Conservation (phyloP, 2,888 invertebrate genomes). For the Poecilus cupreus region DNA sequence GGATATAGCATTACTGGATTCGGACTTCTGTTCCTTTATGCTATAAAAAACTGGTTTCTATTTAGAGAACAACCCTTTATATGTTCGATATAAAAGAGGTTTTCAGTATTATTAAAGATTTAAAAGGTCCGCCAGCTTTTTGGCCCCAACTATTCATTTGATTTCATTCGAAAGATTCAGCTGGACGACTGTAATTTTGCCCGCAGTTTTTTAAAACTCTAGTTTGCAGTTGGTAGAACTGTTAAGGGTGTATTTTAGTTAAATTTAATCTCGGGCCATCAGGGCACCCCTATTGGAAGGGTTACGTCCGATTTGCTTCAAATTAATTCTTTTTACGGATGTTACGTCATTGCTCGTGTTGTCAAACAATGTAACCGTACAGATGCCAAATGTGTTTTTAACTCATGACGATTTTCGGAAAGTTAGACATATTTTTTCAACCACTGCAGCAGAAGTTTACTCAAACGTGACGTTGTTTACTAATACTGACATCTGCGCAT, state of each 20-base stretch:
- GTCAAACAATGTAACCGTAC: conserved; percentile 30
- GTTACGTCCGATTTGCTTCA: conserved; percentile 13
- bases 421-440: not conserved
- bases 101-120: conserved; percentile 61
- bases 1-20: conserved; percentile 69
- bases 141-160: not conserved
- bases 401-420: not conserved
- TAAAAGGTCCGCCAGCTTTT: conserved; percentile 54
- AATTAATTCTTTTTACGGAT: conserved; percentile 49
- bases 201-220: conserved; percentile 53
- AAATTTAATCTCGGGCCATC: conserved; percentile 63
- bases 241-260: conserved; percentile 65
- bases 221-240: conserved; percentile 27
- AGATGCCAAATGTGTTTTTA: not conserved
- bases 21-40: conserved; percentile 48
- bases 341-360: conserved; percentile 28
- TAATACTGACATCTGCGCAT: not conserved
- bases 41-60: conserved; percentile 66
- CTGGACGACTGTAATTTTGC: conserved; percentile 32
- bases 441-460: not conserved
- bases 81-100: conserved; percentile 61
- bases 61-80: conserved; percentile 66
- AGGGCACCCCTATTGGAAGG: conserved; percentile 57
- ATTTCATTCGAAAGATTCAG: not conserved
- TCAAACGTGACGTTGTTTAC: not conserved